Evolutionary conservation across 2,888 invertebrate species (phyloP).

Genomic region (Ypsolopha sequella): DNA sequence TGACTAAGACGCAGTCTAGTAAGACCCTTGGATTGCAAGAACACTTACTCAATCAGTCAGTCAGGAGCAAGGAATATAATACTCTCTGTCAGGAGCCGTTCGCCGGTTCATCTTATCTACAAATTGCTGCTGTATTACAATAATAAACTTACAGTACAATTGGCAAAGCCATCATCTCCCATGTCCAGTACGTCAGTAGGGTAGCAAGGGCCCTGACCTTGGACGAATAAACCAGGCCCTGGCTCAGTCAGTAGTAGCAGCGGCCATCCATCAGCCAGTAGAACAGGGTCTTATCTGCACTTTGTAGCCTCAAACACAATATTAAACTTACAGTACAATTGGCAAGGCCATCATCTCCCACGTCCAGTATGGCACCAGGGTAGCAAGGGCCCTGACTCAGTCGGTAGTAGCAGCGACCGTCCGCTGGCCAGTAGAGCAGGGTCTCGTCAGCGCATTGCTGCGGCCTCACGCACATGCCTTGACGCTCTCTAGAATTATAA

Average conservation of each 20-base stretch:
- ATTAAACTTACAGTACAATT: constrained; percentile 54
- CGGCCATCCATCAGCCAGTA: constrained; percentile 84
- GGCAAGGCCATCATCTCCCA: constrained; percentile 72
- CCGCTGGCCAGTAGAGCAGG: constrained; percentile 82
- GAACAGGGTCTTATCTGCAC: constrained; percentile 75
- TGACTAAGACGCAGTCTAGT: too few species aligned
- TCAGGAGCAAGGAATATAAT: too few species aligned
- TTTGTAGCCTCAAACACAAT: constrained; percentile 74
- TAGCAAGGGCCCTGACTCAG: constrained; percentile 82
- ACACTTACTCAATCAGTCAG: too few species aligned
- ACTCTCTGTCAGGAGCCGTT: constrained; percentile 83
- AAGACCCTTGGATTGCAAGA: too few species aligned
- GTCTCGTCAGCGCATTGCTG: constrained; percentile 74
- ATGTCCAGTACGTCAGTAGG: constrained; percentile 77
- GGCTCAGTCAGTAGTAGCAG: constrained; percentile 78
- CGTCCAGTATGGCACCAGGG: constrained; percentile 76
- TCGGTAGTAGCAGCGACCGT: constrained; percentile 79
- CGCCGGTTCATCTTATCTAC: constrained; percentile 81
- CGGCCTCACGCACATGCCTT: constrained; percentile 80
- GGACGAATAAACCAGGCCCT: too few species aligned
- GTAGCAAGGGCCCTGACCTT: constrained; percentile 82
- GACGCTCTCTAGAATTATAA: constrained; percentile 67
- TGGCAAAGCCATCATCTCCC: constrained; percentile 73
- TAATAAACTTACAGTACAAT: constrained; percentile 49
- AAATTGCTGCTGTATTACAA: constrained; percentile 75